A percentile compares a stretch with the other conserved stretches of the same genome.
Conservation (phyloP, 2,797 vertebrate genomes). For the Tenualosa ilisha region DNA sequence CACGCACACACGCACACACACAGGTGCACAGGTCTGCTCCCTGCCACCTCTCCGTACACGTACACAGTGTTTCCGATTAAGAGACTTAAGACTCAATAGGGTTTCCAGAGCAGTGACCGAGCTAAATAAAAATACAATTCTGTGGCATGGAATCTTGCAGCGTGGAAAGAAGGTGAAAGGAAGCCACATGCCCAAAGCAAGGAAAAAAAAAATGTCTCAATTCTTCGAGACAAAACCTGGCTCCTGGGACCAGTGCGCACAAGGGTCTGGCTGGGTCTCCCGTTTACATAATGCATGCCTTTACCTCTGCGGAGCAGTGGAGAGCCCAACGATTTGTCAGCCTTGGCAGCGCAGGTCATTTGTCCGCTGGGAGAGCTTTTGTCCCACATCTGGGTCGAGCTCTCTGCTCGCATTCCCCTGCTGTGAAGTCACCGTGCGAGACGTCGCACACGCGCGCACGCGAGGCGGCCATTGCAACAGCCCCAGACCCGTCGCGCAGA, state of each 20-base stretch:
- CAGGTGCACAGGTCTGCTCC: constrained; percentile 41
- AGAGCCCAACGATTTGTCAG: constrained; percentile 35
- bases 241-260: constrained; percentile 40
- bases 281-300: constrained; percentile 42
- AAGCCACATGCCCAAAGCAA: constrained; percentile 28
- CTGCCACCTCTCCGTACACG: constrained; percentile 35
- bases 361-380: constrained; percentile 3
- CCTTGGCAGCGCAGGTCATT: constrained; percentile 36
- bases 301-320: constrained; percentile 5
- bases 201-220: constrained; percentile 41
- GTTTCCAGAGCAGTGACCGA: constrained; percentile 33
- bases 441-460: not conserved
- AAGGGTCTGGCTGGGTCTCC: constrained; percentile 33
- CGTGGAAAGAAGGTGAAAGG: constrained; percentile 45
- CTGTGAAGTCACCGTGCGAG: constrained; percentile 52
- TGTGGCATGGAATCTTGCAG: constrained; percentile 32
- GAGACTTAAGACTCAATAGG: constrained; percentile 47
- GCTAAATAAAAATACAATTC: constrained; percentile 47
- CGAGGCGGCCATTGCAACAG: not conserved
- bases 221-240: constrained; percentile 38
- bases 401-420: constrained; percentile 38
- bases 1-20: constrained; percentile 15
- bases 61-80: constrained; percentile 36
- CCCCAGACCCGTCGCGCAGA: not conserved
- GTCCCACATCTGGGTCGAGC: constrained; percentile 47